Percentiles rank a stretch among this genome's conserved stretches.
Evolutionary conservation across 2,113 vertebrate genomes (phyloP).

Genomic region (Pangasianodon hypophthalmus): DNA sequence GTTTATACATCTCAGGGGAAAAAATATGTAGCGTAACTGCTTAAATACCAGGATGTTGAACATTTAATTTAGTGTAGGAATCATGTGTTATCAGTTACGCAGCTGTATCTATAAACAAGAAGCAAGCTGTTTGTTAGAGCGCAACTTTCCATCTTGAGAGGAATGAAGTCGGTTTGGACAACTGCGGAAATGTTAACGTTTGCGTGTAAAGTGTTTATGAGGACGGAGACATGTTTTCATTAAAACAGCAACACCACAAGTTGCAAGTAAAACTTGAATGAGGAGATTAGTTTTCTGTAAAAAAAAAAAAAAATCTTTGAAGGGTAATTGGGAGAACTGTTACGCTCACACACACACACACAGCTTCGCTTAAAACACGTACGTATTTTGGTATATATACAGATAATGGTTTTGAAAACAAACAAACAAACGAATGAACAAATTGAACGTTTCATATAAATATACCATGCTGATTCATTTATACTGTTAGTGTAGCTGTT

Average conservation of each 20-base stretch:
- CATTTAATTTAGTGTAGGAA: not conserved
- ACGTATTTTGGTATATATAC: not conserved
- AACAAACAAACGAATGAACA: not conserved
- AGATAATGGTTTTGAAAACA: too few relatives aligned
- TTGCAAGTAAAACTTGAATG: not conserved
- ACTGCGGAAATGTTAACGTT: not conserved
- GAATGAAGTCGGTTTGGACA: not conserved
- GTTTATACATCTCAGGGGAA: not conserved
- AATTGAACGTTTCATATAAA: not conserved
- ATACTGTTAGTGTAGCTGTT: not conserved
- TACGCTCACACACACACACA: conserved; percentile 26
- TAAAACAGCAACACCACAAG: not conserved
- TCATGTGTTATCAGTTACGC: conserved; percentile 2
- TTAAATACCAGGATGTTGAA: not conserved
- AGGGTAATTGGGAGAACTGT: not conserved
- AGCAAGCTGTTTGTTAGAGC: not conserved
- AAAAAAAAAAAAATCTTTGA: not conserved
- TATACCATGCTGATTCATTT: not conserved
- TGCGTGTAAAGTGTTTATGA: conserved; percentile 6
- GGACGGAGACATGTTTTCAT: not conserved
- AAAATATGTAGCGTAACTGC: not conserved
- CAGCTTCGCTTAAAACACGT: not conserved
- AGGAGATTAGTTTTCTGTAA: conserved; percentile 39
- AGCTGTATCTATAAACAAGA: conserved; percentile 9
- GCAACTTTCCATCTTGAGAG: not conserved